Base-by-base conservation (phyloP, 2,888 invertebrate genomes). In the Branchipolynoe longqiensis region DNA sequence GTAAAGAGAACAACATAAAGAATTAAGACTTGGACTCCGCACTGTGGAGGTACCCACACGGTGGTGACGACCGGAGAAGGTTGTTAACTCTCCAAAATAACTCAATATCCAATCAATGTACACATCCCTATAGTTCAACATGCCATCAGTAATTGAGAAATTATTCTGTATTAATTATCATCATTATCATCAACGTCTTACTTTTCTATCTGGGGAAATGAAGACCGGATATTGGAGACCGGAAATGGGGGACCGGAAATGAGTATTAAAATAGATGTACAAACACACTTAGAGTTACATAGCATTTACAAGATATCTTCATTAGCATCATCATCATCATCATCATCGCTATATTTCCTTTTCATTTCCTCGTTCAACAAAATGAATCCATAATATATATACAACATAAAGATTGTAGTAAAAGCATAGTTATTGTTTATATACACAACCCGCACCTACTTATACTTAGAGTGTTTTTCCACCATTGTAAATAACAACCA, bases 221-320 rank as follows among this genome's bases (percentile, higher is more conserved):
- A n/a, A n/a, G n/a, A n/a, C n/a, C n/a, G n/a, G n/a, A n/a, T n/a
- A n/a, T n/a, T n/a, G n/a, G n/a, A n/a, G 73, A 12, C 31, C 41
- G 48, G 78, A 78, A 78, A 54, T 48, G 1, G 69, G 73, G 41
- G 41, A 78, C 78, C 78, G 48, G 54, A 48, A 78, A 78, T 78
- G 78, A 78, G 78, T 78, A 78, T 78, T 78, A 78, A 78, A 78
- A 78, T 78, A 78, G 78, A 78, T 48, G 40, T 78, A 78, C 78
- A 78, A 78, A 78, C 78, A 78, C 78, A 78, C 54, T 28, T 28
- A 78, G 78, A 28, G 25, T 41, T 78, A 78, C 78, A 54, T 78
- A 78, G 78, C 78, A 78, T 78, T 28, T 78, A 78, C 78, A 78
- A 48, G 78, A 48, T 78, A 41, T 48, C 48, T 25, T 41, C 8